Conservation (phyloP, 2,113 vertebrate genomes). For the Prionailurus bengalensis region DNA sequence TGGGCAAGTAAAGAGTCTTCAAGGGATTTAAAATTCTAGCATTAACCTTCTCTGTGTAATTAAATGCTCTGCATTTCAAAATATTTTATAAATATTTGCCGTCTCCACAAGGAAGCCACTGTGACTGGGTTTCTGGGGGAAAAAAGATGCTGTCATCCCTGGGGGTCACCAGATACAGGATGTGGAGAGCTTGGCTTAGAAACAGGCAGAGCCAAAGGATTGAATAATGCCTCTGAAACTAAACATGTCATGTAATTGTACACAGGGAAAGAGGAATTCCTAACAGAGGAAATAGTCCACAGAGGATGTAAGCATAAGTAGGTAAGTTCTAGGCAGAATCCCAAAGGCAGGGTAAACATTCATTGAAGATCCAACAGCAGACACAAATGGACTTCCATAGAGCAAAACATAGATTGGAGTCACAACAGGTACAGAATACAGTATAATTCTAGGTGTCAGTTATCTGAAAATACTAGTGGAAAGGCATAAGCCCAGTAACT, state of each 20-base stretch:
- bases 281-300: background rate
- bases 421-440: background rate
- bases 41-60: background rate
- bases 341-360: background rate
- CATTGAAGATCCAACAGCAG: background rate
- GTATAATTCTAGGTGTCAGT: background rate
- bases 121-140: background rate
- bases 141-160: background rate
- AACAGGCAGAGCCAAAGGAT: background rate
- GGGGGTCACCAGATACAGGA: background rate
- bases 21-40: background rate
- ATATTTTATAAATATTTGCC: slow-evolving; percentile 31
- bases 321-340: background rate
- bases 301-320: background rate
- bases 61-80: background rate
- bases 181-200: background rate
- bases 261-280: background rate
- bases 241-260: background rate
- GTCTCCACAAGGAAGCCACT: background rate
- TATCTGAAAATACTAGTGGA: background rate
- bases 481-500: background rate
- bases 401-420: background rate
- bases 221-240: background rate
- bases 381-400: background rate
- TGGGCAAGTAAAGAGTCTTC: background rate